These are phyloP conservation scores for Uropsilus gracilis DNA, from an alignment of 2,113 vertebrate genomes.

Conservation along the genomic window DNA sequence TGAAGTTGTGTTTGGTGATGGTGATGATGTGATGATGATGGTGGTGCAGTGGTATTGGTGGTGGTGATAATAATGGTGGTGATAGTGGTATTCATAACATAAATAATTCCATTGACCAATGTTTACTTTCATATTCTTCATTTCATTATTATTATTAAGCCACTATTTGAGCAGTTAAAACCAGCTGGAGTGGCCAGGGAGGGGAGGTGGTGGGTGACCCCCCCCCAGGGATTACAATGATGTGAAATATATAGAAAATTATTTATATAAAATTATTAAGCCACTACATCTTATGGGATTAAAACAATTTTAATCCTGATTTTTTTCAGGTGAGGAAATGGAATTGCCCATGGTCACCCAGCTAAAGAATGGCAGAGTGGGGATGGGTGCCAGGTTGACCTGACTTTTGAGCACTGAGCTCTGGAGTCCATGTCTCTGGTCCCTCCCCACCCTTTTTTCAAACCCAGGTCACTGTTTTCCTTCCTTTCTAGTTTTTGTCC, in stretches of 20 bases:
- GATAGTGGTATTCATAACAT: not conserved
- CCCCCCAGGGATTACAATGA: too few species aligned
- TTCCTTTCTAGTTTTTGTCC: not conserved
- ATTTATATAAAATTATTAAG: too few species aligned
- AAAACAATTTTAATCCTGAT: not conserved
- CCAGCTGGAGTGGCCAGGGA: too few species aligned
- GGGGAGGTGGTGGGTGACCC: too few species aligned
- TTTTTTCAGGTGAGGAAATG: not conserved
- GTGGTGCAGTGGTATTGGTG: rapidly evolving
- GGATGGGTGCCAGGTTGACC: not conserved
- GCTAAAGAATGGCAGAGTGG: not conserved
- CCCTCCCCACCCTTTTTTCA: too few species aligned
- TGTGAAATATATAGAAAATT: too few species aligned
- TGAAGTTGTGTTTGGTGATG: not conserved
- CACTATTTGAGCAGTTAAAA: too few species aligned
- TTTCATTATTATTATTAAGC: not conserved
- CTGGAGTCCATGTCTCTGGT: not conserved
- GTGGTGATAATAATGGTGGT: rapidly evolving
- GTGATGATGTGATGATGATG: rapidly evolving
- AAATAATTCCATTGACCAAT: not conserved
- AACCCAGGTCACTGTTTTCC: not conserved
- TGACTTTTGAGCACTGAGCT: not conserved
- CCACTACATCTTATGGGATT: not conserved
- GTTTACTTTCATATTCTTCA: not conserved
- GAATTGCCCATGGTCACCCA: not conserved